Evolutionary conservation across 2,888 invertebrate genomes (phyloP).

Genomic region (Amiota minor): DNA sequence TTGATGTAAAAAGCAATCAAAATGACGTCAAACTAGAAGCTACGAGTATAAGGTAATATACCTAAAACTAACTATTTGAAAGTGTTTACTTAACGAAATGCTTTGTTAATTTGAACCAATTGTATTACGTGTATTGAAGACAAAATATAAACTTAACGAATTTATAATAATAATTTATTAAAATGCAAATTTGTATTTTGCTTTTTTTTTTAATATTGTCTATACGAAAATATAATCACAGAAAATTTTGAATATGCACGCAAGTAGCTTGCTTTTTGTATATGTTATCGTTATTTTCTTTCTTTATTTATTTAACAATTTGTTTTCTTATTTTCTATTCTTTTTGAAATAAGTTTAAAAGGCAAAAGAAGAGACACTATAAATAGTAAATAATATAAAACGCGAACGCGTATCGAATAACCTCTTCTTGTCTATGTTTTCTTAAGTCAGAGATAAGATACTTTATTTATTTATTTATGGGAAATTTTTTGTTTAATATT

Average conservation of each 20-base stretch:
- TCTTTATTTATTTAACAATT: slow-evolving; percentile 34
- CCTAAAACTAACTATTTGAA: slow-evolving; percentile 34
- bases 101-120: not conserved
- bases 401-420: too few relatives aligned
- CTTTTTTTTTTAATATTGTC: not conserved
- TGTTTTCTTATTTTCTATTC: not conserved
- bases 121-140: slow-evolving; percentile 18
- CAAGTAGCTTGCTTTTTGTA: not conserved
- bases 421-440: too few relatives aligned
- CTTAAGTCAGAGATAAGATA: too few relatives aligned
- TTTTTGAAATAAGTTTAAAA: not conserved
- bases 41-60: not conserved
- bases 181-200: not conserved
- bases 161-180: slow-evolving; percentile 27
- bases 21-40: too few relatives aligned
- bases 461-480: slow-evolving; percentile 26
- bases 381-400: not conserved
- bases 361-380: not conserved
- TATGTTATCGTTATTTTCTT: not conserved
- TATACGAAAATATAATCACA: slow-evolving; percentile 38
- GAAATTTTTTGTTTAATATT: slow-evolving; percentile 23
- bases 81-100: too few relatives aligned
- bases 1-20: too few relatives aligned
- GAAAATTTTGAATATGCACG: slow-evolving; percentile 35
- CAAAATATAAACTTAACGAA: slow-evolving; percentile 23